Percentiles rank a stretch among this genome's conserved stretches.
phyloP scores from a whole-genome alignment of 2,888 invertebrate genomes.

The Brachypalpus laphriformis region DNA sequence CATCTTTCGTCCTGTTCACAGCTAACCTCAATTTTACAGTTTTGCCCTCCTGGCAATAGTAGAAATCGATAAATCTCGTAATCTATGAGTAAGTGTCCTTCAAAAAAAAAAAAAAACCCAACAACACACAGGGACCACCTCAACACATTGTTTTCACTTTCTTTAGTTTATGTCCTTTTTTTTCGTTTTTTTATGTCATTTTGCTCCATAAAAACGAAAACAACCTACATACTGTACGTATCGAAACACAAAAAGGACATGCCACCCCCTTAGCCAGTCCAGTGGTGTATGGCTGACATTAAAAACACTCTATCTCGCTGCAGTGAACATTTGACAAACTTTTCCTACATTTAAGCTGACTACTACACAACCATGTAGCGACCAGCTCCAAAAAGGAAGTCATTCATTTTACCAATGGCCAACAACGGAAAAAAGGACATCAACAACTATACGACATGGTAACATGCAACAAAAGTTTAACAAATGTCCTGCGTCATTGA shows the following conservation, averaged over 20 bases:
- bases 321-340: constrained; percentile 58
- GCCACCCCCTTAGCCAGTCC: constrained; percentile 1
- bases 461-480: constrained; percentile 44
- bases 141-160: constrained; percentile 56
- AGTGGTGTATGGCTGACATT: background rate
- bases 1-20: constrained; percentile 6
- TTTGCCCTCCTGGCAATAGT: background rate
- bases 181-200: constrained; percentile 18
- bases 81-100: constrained; percentile 9
- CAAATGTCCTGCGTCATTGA: constrained; percentile 66
- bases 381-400: constrained; percentile 16
- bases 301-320: constrained; percentile 21
- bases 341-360: constrained; percentile 19
- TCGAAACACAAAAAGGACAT: constrained; percentile 14
- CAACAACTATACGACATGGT: background rate
- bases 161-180: constrained; percentile 18
- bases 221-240: background rate
- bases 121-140: constrained; percentile 21
- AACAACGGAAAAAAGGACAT: background rate
- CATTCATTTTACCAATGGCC: constrained; percentile 24
- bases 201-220: constrained; percentile 22
- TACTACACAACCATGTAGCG: constrained; percentile 14
- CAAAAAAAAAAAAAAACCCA: background rate
- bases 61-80: constrained; percentile 34
- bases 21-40: constrained; percentile 26